Base-by-base conservation (phyloP, 2,888 invertebrate genomes). In the Cephus rjabovi region DNA sequence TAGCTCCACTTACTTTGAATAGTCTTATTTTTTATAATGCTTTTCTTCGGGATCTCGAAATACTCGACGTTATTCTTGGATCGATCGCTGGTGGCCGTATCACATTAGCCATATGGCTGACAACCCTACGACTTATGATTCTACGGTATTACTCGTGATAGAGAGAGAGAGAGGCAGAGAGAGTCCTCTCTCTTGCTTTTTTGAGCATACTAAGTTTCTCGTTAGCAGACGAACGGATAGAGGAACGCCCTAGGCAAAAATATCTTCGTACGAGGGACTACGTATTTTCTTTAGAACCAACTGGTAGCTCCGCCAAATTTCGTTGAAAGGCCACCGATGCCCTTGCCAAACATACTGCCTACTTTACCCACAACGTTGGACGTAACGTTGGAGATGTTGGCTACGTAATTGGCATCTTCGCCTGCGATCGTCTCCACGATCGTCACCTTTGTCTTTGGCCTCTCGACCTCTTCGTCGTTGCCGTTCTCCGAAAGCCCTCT, bases 291-390 rank as follows among this genome's bases (percentile, higher is more conserved):
- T 93, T 95, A 97, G 93, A 97, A 97, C 97, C 97, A 97, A 92
- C 96, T 96, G 79, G 94, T 94, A 83, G 96, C 96, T 85, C 96
- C 96, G 83, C 97, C 97, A 84, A 97, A 94, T 93, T 97, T 97
- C 87, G 96, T 96, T 89, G 97, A 96, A 88, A 98, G 94, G 89
- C 97, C 97, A 84, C 97, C 97, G 87, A 98, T 95, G 85, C 97
- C 96, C 90, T 97, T 97, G 76, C 97, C 97, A 87, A 97, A 96
- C 92, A 97, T 96, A 92, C 96, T 97, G 86, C 97, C 97, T 88
- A 98, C 95, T 92, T 96, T 94, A 77, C 97, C 97, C 83, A 97
- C 97, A 83, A 97, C 96, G 89, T 97, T 96, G 83, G 96, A 96
- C 69, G 96, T 96, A 34, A 96, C 96, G 89, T 95, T 96, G 84